Percentiles rank a stretch among this genome's conserved stretches.
phyloP scores from a whole-genome alignment of 1,140 invertebrate species.

The Achatina immaculata region DNA sequence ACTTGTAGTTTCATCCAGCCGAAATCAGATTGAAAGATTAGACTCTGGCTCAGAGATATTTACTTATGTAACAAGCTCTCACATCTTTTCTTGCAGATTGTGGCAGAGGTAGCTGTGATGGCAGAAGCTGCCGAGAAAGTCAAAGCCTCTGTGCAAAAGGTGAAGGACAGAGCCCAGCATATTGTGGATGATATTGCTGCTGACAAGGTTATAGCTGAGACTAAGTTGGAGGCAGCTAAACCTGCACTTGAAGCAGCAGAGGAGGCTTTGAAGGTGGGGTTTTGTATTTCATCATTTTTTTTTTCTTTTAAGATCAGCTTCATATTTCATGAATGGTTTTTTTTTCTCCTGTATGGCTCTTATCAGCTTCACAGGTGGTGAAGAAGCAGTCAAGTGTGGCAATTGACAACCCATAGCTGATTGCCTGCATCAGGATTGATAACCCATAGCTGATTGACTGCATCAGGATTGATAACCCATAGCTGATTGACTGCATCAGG shows the following conservation, averaged over 20 bases:
- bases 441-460: no score
- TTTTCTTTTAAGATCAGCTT: not conserved
- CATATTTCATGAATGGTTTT: not conserved
- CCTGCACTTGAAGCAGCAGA: conserved; percentile 94
- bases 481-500: no score
- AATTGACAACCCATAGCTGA: no score
- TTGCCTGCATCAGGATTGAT: no score
- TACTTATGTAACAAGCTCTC: no score
- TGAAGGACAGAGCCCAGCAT: conserved; percentile 87
- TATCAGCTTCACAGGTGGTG: no score
- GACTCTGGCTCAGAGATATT: no score
- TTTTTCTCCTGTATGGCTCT: no score
- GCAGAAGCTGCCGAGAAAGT: conserved; percentile 94
- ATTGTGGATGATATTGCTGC: conserved; percentile 88
- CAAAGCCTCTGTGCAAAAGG: conserved; percentile 92
- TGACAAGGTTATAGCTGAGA: conserved; percentile 91
- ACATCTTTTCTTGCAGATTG: conserved; percentile 63
- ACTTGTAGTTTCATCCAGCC: no score
- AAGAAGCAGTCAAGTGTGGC: no score
- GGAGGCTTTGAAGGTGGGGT: conserved; percentile 78
- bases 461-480: no score
- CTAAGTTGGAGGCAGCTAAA: conserved; percentile 91
- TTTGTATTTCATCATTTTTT: not conserved
- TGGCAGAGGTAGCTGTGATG: conserved; percentile 74
- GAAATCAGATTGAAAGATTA: no score